Percentiles rank a stretch among this genome's conserved stretches.
phyloP scores from a whole-genome alignment of 2,113 vertebrate species.

The Gallinago paraguaiae region DNA sequence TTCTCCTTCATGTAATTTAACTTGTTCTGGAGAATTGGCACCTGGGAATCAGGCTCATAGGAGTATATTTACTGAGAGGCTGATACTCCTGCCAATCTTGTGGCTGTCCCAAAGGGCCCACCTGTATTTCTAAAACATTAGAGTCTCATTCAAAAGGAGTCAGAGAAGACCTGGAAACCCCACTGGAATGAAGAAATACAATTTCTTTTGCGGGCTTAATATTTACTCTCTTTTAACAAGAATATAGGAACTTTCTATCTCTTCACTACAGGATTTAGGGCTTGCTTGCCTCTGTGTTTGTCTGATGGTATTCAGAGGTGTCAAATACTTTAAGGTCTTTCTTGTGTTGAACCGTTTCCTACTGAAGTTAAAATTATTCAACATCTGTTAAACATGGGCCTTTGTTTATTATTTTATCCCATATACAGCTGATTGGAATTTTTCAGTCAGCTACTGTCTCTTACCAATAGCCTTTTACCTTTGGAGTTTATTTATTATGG shows the following conservation, averaged over 20 bases:
- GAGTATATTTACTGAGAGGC: background rate
- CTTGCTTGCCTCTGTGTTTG: background rate
- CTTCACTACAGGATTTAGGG: background rate
- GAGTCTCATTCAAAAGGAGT: background rate
- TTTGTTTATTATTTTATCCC: background rate
- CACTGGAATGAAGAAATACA: background rate
- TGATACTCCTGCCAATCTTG: background rate
- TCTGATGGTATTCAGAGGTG: background rate
- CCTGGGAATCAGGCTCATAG: background rate
- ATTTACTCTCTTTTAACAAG: background rate
- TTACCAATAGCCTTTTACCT: background rate
- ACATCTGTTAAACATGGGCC: background rate
- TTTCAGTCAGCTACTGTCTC: background rate
- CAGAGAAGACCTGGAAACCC: background rate
- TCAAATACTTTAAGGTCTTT: background rate
- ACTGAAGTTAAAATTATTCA: background rate
- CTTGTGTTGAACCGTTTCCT: background rate
- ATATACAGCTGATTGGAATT: background rate
- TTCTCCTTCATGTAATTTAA: background rate
- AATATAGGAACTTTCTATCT: background rate
- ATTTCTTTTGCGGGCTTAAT: background rate
- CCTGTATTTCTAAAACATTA: background rate
- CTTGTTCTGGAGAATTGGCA: background rate
- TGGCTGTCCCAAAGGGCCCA: background rate
- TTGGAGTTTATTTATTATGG: background rate